Conservation (phyloP, 2,113 vertebrate genomes). For the Chunga burmeisteri region DNA sequence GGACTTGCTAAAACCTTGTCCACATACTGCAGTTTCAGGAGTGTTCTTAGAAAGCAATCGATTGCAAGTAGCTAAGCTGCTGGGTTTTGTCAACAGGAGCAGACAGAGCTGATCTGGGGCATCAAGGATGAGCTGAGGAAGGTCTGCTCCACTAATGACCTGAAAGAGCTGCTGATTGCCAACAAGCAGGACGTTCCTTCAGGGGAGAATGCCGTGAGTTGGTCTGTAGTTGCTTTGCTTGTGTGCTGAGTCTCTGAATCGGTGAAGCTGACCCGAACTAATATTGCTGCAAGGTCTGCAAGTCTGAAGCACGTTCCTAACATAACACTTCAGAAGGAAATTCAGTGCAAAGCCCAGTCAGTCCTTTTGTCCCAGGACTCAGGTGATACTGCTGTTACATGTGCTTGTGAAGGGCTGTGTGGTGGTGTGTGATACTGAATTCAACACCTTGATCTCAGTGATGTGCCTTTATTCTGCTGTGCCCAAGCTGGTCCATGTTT, state of each 20-base stretch:
- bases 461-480: neutral
- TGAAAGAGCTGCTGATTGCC: constrained; percentile 95
- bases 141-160: constrained; percentile 86
- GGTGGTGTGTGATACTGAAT: neutral
- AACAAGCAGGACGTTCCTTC: constrained; percentile 93
- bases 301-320: neutral
- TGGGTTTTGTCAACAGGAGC: constrained; percentile 76
- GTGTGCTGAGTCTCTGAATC: neutral
- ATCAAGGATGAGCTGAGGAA: constrained; percentile 95
- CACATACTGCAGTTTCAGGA: neutral
- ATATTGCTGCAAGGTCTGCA: neutral
- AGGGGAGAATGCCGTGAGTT: constrained; percentile 91
- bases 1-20: neutral
- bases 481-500: accelerated
- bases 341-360: neutral
- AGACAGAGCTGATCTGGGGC: constrained; percentile 92
- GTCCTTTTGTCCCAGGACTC: neutral
- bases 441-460: neutral
- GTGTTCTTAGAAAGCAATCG: neutral
- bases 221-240: neutral
- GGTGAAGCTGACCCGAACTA: neutral
- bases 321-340: neutral
- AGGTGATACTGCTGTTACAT: neutral
- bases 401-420: neutral
- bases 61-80: neutral